Base-by-base conservation (phyloP, 2,797 vertebrate genomes). In the Aselliscus stoliczkanus region DNA sequence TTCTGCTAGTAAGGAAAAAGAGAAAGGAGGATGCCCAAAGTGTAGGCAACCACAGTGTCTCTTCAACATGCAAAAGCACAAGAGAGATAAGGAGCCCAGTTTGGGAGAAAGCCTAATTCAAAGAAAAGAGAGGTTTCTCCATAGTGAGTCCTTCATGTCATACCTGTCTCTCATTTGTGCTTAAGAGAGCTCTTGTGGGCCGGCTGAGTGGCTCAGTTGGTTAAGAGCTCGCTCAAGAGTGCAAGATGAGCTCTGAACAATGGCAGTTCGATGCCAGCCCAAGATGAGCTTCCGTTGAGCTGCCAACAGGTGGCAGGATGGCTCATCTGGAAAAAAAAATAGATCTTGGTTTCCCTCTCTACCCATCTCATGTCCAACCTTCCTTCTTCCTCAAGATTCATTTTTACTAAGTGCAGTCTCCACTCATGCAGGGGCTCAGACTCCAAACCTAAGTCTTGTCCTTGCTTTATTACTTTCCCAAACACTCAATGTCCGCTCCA, bases 141-240 rank as follows among this genome's bases (percentile, higher is more conserved):
- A 31, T 11, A 17, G 0, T 7, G 20, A 52, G n/a, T 23, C 39
- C 31, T 88, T 25, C 3, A 0, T 0, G 7, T 17, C 17, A 54
- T 60, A 0, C 2, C 81, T 31, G 25, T 65, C 18, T 67, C n/a
- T 86, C n/a, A 44, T 9, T 62, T 50, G 4, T 83, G 15, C 54
- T 65, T 67, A 56, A 47, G 18, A 21, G 4, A 73, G 80, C 17
- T 14, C 34, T 82, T 85, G 62, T 11, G n/a, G n/a, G n/a, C n/a
- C n/a, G n/a, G n/a, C n/a, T n/a, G n/a, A n/a, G n/a, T n/a, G n/a
- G n/a, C n/a, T n/a, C n/a, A n/a, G n/a, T n/a, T n/a, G n/a, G n/a
- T n/a, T n/a, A n/a, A n/a, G n/a, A n/a, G n/a, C n/a, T n/a, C n/a
- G n/a, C n/a, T n/a, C n/a, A n/a, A n/a, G n/a, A n/a, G n/a, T n/a